A percentile compares a stretch with the other conserved stretches of the same genome.
Conservation (phyloP, 2,113 vertebrate species). For the Sorex araneus region DNA sequence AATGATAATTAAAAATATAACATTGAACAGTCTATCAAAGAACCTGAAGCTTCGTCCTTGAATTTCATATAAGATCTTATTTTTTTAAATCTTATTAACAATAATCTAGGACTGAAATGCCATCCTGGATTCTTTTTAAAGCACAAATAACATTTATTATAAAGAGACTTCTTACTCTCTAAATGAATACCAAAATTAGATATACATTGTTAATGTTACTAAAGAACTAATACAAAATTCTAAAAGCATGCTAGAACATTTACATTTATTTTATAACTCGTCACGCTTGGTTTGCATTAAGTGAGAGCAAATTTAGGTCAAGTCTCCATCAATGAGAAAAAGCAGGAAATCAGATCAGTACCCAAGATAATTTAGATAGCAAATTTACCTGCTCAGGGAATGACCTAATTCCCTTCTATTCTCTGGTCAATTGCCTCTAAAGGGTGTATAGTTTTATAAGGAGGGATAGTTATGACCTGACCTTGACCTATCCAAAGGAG, state of each 20-base stretch:
- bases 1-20: neutral
- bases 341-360: slow-evolving; percentile 64
- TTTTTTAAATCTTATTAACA: slow-evolving; percentile 20
- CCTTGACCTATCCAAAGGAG: neutral
- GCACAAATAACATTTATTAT: neutral
- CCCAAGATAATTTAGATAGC: slow-evolving; percentile 61
- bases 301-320: slow-evolving; percentile 64
- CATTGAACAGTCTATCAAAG: neutral
- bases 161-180: neutral
- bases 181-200: neutral
- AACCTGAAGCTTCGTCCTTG: neutral
- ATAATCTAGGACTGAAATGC: neutral
- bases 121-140: neutral
- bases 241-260: neutral
- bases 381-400: slow-evolving; percentile 43
- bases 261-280: slow-evolving; percentile 20
- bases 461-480: neutral
- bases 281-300: neutral
- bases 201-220: neutral
- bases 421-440: slow-evolving; percentile 2
- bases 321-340: slow-evolving; percentile 49
- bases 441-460: neutral
- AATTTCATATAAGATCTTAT: neutral
- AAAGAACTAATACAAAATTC: neutral
- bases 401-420: slow-evolving; percentile 58